Evolutionary conservation across 2,113 vertebrate genomes (phyloP), one percentile per base, ranked within the genome.

Genomic region (Ibidorhyncha struthersii): DNA sequence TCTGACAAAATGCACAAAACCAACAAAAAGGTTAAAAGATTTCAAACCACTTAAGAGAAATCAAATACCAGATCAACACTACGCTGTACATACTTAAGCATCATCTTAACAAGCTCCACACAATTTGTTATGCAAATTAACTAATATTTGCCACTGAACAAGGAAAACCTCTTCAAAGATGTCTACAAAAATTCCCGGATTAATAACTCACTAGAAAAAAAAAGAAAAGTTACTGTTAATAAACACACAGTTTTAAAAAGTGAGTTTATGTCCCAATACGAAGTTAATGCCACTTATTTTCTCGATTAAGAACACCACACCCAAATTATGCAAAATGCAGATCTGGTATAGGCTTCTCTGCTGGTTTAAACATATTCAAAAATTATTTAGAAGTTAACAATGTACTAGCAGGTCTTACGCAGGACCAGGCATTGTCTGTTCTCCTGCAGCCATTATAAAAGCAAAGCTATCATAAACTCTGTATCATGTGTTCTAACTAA

Each of bases 251-350:
- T 7, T 67, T 66, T 36, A 2, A 56, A 15, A 14, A 49, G 20
- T 1, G 1, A 38, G 5, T 2, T 10, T 11, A 10, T 4, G 36
- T 4, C n/a, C 11, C 38, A 23, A 7, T 0, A 10, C 23, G 20
- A 3, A 3, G 3, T 36, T 38, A 58, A 65, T 12, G 27, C 1
- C 30, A 2, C 5, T 63, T 38, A 27, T 56, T 79, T 52, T 41
- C 65, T 61, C 4, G 0, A 9, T 12, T 61, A 41, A 43, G 4
- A 69, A 25, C 45, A 47, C 8, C 32, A 29, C 1, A 0, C 27
- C 3, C 21, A 41, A 61, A 21, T 36, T 19, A 27, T 3, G 19
- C 36, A 65, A 80, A 38, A 21, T 1, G 3, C 23, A 81, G 17
- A 7, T 10, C 63, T 74, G 41, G 17, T 12, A 34, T 1, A n/a